These are phyloP conservation scores for Bryconaethiops microstoma DNA, from an alignment of 2,797 vertebrate species.

Conservation along the genomic window DNA sequence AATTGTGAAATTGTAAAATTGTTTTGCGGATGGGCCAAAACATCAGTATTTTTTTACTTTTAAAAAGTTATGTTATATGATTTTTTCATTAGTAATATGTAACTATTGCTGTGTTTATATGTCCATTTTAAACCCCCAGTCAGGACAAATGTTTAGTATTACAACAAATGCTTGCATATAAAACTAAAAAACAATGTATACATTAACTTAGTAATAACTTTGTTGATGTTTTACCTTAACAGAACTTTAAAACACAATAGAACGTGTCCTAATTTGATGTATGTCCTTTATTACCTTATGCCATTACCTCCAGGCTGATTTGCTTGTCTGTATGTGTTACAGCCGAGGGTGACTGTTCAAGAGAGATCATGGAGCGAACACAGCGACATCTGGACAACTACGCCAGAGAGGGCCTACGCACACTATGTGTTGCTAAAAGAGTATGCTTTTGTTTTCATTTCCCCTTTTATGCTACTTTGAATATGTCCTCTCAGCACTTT, in stretches of 20 bases:
- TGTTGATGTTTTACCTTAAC: background rate
- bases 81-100: no score
- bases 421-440: constrained; percentile 92
- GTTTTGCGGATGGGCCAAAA: no score
- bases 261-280: background rate
- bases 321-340: constrained; percentile 6
- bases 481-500: background rate
- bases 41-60: no score
- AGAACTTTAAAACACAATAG: background rate
- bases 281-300: background rate
- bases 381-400: constrained; percentile 89
- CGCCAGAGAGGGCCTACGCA: constrained; percentile 88
- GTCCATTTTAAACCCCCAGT: no score
- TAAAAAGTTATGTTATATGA: no score
- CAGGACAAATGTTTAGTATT: no score
- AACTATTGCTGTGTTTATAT: no score
- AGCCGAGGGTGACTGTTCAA: constrained; percentile 39
- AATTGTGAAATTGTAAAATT: no score
- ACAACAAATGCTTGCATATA: background rate
- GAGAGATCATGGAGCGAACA: constrained; percentile 78
- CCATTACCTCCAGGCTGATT: background rate
- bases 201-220: background rate
- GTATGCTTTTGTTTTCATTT: constrained; percentile 67
- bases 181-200: background rate
- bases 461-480: constrained; percentile 25